These are phyloP conservation scores for Gasterosteus nipponicus DNA, from an alignment of 2,113 vertebrate genomes.

Conservation along the genomic window DNA sequence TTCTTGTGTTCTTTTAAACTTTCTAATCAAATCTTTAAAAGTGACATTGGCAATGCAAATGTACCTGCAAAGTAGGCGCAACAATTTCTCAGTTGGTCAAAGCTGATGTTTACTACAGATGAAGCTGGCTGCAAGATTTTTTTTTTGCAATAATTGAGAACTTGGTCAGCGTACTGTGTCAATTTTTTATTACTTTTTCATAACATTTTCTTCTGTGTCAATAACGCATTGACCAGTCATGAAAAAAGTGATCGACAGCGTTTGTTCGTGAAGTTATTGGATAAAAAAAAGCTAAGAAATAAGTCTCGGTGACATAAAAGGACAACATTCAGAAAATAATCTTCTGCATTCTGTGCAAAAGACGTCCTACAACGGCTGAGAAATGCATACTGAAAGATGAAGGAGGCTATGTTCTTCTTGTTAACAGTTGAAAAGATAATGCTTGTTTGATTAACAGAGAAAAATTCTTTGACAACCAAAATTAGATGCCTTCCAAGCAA, in stretches of 20 bases:
- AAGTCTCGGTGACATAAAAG: not conserved
- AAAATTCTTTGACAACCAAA: too few species aligned
- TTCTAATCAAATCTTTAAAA: too few species aligned
- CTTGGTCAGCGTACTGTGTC: not conserved
- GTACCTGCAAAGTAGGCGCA: not conserved
- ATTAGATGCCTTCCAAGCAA: too few species aligned
- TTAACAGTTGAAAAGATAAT: not conserved
- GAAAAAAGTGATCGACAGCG: constrained; percentile 32
- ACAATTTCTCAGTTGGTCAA: not conserved
- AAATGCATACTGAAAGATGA: too few species aligned
- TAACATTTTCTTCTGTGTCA: constrained; percentile 28
- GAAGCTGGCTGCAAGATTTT: too few species aligned
- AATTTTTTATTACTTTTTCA: not conserved
- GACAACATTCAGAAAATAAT: not conserved
- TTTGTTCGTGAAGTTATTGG: constrained; percentile 17
- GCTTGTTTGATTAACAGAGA: not conserved
- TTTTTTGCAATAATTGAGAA: not conserved
- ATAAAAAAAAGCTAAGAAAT: constrained; percentile 1
- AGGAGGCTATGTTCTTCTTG: not conserved
- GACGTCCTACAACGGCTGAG: too few species aligned
- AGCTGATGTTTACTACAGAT: not conserved
- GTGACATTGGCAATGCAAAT: not conserved
- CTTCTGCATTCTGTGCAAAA: not conserved
- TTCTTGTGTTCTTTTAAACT: not conserved
- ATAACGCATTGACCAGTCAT: not conserved